A percentile compares a stretch with the other conserved stretches of the same genome.
These are phyloP conservation scores for Sceloporus tristichus DNA, from an alignment of 2,113 vertebrate species.

Conservation along the genomic window DNA sequence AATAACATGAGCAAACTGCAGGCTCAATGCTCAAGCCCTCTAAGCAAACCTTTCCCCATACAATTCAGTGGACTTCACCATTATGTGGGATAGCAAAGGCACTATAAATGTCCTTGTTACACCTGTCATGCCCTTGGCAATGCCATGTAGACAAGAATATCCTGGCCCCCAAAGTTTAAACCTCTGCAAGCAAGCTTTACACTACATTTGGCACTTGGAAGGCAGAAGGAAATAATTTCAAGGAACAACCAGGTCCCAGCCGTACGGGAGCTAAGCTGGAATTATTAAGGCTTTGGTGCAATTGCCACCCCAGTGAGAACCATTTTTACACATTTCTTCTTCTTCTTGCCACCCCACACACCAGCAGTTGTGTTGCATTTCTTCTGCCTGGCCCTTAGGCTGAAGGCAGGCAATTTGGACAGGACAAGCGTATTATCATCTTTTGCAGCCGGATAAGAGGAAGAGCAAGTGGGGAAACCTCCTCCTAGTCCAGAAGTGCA, in stretches of 20 bases:
- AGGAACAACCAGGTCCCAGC: background rate
- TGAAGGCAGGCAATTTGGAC: no score
- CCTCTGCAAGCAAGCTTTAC: no score
- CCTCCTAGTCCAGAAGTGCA: background rate
- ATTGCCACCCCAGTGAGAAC: background rate
- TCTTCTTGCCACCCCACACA: no score
- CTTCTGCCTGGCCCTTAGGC: background rate
- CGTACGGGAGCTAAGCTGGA: background rate
- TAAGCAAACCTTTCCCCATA: no score
- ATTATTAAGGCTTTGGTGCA: background rate
- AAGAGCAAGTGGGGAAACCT: background rate
- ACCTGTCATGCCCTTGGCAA: no score
- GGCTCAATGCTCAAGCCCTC: no score
- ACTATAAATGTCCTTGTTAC: no score
- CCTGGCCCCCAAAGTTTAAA: background rate
- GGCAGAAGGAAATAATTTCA: background rate
- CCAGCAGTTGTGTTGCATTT: no score
- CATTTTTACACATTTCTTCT: background rate
- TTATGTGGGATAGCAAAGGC: no score
- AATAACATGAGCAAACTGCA: no score
- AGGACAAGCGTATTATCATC: background rate
- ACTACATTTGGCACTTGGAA: background rate
- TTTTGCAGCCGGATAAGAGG: background rate
- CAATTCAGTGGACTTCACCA: no score
- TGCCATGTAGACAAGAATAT: no score